Percentiles rank a stretch among this genome's conserved stretches.
phyloP scores from a whole-genome alignment of 2,888 invertebrate species.

The Scrobipalpa atriplicella region DNA sequence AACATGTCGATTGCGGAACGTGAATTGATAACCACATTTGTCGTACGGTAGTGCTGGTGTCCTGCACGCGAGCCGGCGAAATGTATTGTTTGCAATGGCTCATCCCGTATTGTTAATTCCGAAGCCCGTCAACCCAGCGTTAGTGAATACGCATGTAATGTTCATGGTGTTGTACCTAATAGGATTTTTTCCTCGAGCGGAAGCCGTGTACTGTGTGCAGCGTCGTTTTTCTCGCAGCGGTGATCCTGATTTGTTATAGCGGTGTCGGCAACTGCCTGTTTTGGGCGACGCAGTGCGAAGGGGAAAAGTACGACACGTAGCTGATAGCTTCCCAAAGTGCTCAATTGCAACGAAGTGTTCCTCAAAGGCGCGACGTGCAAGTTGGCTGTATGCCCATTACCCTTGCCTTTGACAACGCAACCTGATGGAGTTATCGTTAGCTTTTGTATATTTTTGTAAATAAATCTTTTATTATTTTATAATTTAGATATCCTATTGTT shows the following conservation, averaged over 20 bases:
- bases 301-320: slow-evolving; percentile 82
- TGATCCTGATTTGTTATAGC: slow-evolving; percentile 97
- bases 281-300: slow-evolving; percentile 92
- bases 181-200: slow-evolving; percentile 97
- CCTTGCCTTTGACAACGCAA: slow-evolving; percentile 28
- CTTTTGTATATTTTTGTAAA: slow-evolving; percentile 69
- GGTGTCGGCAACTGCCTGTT: slow-evolving; percentile 97
- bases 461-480: slow-evolving; percentile 36
- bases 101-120: slow-evolving; percentile 97
- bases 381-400: slow-evolving; percentile 19
- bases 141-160: slow-evolving; percentile 98
- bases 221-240: slow-evolving; percentile 95
- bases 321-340: slow-evolving; percentile 50
- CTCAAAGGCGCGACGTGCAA: slow-evolving; percentile 32
- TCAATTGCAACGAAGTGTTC: slow-evolving; percentile 63
- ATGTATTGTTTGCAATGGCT: slow-evolving; percentile 99
- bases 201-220: slow-evolving; percentile 99
- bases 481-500: slow-evolving; percentile 36
- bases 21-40: slow-evolving; percentile 44
- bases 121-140: slow-evolving; percentile 97
- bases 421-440: slow-evolving; percentile 32
- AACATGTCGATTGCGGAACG: slow-evolving; percentile 64
- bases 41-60: slow-evolving; percentile 45
- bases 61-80: slow-evolving; percentile 46
- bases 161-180: slow-evolving; percentile 98